Evolutionary conservation across 1,140 invertebrate genomes (phyloP).

Genomic region (Sarcophaga peregrina): DNA sequence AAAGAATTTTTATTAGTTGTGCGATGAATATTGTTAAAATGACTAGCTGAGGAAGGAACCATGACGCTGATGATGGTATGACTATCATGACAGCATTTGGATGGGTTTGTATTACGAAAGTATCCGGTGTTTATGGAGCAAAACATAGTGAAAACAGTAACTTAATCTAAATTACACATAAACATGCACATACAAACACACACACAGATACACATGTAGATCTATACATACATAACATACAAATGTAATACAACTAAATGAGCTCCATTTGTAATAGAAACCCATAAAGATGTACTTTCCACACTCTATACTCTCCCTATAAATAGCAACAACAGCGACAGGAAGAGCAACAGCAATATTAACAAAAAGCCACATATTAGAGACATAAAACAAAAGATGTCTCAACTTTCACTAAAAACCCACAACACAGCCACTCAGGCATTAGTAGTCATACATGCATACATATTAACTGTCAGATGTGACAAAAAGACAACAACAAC

Average conservation of each 20-base stretch:
- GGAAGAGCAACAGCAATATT: not conserved
- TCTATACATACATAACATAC: no score
- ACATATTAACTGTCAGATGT: constrained; percentile 35
- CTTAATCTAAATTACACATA: not conserved
- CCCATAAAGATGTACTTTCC: not conserved
- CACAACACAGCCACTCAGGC: not conserved
- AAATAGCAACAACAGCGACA: not conserved
- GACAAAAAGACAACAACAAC: constrained; percentile 27
- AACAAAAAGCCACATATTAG: not conserved
- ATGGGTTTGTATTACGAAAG: no score
- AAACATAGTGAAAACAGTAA: constrained; percentile 6
- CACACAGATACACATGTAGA: no score
- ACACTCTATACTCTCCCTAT: not conserved
- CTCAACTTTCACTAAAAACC: constrained; percentile 29
- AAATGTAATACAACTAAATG: not conserved
- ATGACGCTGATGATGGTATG: no score
- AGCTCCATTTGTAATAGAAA: not conserved
- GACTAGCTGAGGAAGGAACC: no score
- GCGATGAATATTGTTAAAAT: no score
- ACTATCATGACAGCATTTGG: no score
- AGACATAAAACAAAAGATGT: not conserved
- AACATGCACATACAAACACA: no score
- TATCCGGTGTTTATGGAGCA: not conserved
- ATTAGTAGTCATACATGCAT: not conserved
- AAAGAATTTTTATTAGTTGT: no score